A percentile compares a stretch with the other conserved stretches of the same genome.
Evolutionary conservation across 2,888 invertebrate species (phyloP).

Genomic region (Scaptomyza tumidula): DNA sequence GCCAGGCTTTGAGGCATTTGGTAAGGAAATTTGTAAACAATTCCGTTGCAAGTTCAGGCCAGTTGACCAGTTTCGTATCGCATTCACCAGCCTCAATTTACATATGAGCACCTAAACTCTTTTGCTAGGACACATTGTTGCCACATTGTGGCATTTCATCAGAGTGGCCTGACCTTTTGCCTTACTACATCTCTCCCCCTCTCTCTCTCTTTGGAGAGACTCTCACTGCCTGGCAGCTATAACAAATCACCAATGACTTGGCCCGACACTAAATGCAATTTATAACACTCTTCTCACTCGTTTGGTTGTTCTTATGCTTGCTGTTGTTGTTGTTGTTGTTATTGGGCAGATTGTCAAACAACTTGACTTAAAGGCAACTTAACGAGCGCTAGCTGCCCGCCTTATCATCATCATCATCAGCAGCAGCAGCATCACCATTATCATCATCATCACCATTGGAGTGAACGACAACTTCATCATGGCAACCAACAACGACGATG

Average conservation of each 20-base stretch:
- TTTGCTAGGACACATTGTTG: constrained; percentile 19
- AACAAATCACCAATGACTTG: constrained; percentile 77
- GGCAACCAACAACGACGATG: constrained; percentile 29
- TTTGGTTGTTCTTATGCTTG: background rate
- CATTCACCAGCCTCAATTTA: constrained; percentile 50
- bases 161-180: constrained; percentile 58
- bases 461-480: constrained; percentile 73
- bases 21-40: constrained; percentile 79
- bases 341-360: constrained; percentile 71
- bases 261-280: constrained; percentile 77
- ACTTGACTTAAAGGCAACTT: constrained; percentile 75
- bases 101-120: constrained; percentile 35
- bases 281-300: constrained; percentile 67
- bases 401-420: constrained; percentile 28
- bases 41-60: constrained; percentile 48
- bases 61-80: constrained; percentile 42
- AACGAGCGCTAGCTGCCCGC: constrained; percentile 63
- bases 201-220: background rate
- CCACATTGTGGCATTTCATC: constrained; percentile 67
- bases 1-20: constrained; percentile 47
- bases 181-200: background rate
- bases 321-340: background rate
- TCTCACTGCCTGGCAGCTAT: constrained; percentile 55
- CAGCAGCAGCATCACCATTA: background rate
- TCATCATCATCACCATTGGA: constrained; percentile 43